These are phyloP conservation scores for Micropoecilia bifurca DNA, from an alignment of 2,797 vertebrate genomes.

Conservation along the genomic window DNA sequence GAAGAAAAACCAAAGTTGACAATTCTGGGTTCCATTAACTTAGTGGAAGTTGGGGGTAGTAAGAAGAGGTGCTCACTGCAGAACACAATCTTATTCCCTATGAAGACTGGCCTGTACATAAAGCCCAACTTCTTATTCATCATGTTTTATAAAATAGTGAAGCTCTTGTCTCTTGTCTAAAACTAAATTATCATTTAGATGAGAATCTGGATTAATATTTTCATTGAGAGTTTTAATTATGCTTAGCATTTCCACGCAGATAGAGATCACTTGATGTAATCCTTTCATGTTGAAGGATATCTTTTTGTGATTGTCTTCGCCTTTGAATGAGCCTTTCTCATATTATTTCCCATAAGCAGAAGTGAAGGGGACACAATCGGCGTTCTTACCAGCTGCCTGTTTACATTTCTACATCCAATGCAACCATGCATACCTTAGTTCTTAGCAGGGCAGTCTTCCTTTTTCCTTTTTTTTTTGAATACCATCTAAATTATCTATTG, in stretches of 20 bases:
- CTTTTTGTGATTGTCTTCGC: constrained; percentile 17
- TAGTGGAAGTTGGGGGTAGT: neutral
- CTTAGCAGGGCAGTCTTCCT: constrained; percentile 34
- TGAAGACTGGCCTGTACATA: neutral
- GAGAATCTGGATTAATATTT: neutral
- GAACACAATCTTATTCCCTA: too few relatives aligned
- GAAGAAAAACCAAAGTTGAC: neutral
- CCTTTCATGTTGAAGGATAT: constrained; percentile 10
- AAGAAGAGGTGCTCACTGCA: neutral
- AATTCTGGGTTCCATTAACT: neutral
- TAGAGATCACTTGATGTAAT: constrained; percentile 8
- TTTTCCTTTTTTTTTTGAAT: constrained; percentile 17
- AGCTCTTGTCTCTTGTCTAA: neutral
- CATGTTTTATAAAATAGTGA: neutral
- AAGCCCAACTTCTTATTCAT: neutral
- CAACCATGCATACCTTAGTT: constrained; percentile 38
- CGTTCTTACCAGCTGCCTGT: constrained; percentile 29
- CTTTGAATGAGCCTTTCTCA: constrained; percentile 14
- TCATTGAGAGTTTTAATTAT: neutral
- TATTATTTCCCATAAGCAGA: constrained; percentile 26
- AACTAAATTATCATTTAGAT: constrained; percentile 5
- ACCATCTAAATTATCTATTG: constrained; percentile 71
- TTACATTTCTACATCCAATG: constrained; percentile 39
- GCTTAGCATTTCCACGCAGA: neutral
- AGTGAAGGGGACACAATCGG: constrained; percentile 30